These are phyloP conservation scores for Corythoichthys haematopterus DNA, from an alignment of 2,113 vertebrate species.

Conservation along the genomic window DNA sequence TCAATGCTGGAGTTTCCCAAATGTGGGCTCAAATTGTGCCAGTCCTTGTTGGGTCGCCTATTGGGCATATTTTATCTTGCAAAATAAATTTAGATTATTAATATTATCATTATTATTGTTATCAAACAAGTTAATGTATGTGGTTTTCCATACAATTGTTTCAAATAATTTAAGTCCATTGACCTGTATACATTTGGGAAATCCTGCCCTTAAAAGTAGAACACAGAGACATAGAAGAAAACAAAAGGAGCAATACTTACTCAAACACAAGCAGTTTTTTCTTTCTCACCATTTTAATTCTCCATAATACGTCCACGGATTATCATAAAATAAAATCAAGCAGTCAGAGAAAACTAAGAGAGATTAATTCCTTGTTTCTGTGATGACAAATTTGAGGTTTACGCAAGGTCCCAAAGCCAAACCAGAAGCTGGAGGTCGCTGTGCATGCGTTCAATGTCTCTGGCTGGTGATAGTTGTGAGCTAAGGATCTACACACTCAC, in stretches of 20 bases:
- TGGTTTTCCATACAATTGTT: neutral
- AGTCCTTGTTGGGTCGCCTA: neutral
- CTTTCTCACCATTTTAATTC: conserved; percentile 64
- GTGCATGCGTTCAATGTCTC: conserved; percentile 39
- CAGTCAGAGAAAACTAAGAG: conserved; percentile 1
- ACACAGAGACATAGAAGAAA: neutral
- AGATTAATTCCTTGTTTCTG: conserved; percentile 5
- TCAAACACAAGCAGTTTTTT: conserved; percentile 65
- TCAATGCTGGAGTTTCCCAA: neutral
- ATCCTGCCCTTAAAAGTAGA: neutral
- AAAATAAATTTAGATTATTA: neutral
- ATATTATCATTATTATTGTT: neutral
- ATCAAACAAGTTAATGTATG: neutral
- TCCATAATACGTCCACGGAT: conserved; percentile 60
- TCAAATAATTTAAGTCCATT: neutral
- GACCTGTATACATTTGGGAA: neutral
- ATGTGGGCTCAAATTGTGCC: neutral
- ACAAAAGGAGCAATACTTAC: conserved; percentile 55
- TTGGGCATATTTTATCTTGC: neutral
- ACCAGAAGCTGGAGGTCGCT: conserved; percentile 32
- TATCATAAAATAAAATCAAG: conserved; percentile 27
- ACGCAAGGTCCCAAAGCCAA: conserved; percentile 29
- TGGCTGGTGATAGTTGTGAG: conserved; percentile 33
- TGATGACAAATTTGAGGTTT: conserved; percentile 6
- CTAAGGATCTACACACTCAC: conserved; percentile 24